Conservation (phyloP, 2,113 vertebrate species). For the Fregata magnificens region DNA sequence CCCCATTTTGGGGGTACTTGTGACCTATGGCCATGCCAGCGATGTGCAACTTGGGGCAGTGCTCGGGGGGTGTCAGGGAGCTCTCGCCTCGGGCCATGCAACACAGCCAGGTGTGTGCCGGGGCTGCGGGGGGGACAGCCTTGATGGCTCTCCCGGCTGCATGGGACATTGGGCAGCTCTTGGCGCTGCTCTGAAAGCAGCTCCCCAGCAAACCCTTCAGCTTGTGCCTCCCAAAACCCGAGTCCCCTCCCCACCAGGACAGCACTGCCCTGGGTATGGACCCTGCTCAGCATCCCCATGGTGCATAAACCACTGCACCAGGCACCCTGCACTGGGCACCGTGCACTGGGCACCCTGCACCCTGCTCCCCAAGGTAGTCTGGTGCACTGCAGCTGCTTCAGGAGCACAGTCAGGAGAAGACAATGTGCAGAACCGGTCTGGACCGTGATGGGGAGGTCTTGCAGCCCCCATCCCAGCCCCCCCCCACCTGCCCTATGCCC, state of each 20-base stretch:
- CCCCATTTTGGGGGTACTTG: too few relatives aligned
- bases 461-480: background rate
- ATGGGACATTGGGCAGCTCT: rapidly evolving
- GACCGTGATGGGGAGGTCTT: background rate
- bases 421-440: background rate
- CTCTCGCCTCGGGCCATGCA: too few relatives aligned
- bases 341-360: too few relatives aligned
- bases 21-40: background rate
- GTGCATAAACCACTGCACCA: rapidly evolving
- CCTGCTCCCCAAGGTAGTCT: too few relatives aligned
- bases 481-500: too few relatives aligned
- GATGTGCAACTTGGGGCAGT: rapidly evolving
- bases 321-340: too few relatives aligned
- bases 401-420: background rate
- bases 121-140: too few relatives aligned
- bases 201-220: background rate
- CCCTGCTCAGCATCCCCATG: background rate
- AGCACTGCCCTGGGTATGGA: background rate
- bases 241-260: too few relatives aligned
- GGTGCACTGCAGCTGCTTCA: background rate
- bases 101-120: background rate
- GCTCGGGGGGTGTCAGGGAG: background rate
- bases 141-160: background rate
- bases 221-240: background rate
- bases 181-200: background rate